Evolutionary conservation across 2,113 vertebrate genomes (phyloP).

Genomic region (Callipepla californica): DNA sequence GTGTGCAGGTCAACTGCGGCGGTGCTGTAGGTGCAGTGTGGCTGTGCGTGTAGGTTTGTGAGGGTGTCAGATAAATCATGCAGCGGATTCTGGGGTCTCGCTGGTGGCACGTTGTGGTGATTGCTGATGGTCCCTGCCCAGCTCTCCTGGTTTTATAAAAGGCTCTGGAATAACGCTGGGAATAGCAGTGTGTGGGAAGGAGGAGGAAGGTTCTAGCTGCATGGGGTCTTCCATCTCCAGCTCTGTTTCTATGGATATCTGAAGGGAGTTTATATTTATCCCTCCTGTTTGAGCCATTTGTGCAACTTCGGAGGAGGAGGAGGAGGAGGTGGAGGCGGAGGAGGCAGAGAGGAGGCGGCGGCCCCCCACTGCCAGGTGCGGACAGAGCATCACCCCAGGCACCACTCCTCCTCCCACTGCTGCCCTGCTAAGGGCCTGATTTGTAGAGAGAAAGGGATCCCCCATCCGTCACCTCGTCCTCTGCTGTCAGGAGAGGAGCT

Average conservation of each 20-base stretch:
- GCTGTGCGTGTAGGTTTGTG: neutral
- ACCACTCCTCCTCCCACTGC: neutral
- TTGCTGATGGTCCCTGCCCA: slow-evolving; percentile 16
- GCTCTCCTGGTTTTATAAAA: slow-evolving; percentile 23
- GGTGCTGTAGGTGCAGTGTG: slow-evolving; percentile 12
- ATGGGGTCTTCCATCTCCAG: slow-evolving; percentile 69
- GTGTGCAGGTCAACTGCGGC: neutral
- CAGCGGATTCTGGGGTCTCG: neutral
- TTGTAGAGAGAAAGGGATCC: slow-evolving; percentile 35
- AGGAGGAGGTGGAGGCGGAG: neutral
- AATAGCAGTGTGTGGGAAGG: slow-evolving; percentile 56
- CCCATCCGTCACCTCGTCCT: slow-evolving; percentile 61
- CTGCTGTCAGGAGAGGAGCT: slow-evolving; percentile 54
- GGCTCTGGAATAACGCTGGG: slow-evolving; percentile 22
- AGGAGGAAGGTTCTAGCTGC: slow-evolving; percentile 61
- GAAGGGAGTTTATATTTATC: slow-evolving; percentile 70
- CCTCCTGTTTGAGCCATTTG: slow-evolving; percentile 27
- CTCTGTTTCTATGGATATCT: slow-evolving; percentile 75
- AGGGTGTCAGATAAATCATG: neutral
- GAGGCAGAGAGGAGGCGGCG: neutral
- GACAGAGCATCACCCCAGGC: neutral
- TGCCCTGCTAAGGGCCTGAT: slow-evolving; percentile 8
- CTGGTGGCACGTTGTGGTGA: neutral
- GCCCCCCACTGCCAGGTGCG: fast-evolving
- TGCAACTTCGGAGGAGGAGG: slow-evolving; percentile 32